Evolutionary conservation across 2,797 vertebrate species (phyloP).

Genomic region (Centropyge bicolor): DNA sequence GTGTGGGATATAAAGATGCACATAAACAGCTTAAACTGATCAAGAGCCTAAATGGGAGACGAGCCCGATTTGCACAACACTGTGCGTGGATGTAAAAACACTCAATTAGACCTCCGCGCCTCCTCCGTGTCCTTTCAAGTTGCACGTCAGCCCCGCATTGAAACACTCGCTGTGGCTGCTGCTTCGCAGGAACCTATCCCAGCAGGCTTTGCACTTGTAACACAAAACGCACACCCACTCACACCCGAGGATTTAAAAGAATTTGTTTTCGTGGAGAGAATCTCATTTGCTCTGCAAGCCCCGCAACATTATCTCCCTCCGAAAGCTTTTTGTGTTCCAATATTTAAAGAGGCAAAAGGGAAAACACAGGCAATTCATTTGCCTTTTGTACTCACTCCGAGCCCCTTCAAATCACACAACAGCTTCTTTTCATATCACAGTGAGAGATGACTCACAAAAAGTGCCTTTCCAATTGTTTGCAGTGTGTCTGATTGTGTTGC

Average conservation of each 20-base stretch:
- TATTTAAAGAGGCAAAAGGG: constrained; percentile 74
- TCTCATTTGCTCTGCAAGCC: constrained; percentile 68
- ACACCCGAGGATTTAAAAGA: constrained; percentile 67
- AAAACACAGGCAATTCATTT: constrained; percentile 62
- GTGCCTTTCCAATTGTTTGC: constrained; percentile 32
- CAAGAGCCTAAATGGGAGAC: constrained; percentile 47
- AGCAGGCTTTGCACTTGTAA: constrained; percentile 70
- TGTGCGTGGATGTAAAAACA: constrained; percentile 42
- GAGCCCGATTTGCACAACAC: constrained; percentile 48
- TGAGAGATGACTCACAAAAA: constrained; percentile 37
- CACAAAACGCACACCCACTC: constrained; percentile 74
- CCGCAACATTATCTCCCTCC: constrained; percentile 54
- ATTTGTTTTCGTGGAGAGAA: constrained; percentile 71
- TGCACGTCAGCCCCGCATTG: constrained; percentile 44
- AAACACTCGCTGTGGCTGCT: constrained; percentile 41
- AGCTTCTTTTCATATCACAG: constrained; percentile 27
- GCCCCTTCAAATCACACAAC: constrained; percentile 26
- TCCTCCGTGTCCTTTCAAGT: constrained; percentile 50
- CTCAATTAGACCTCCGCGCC: constrained; percentile 53
- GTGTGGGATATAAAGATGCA: constrained; percentile 43
- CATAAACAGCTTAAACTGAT: constrained; percentile 50
- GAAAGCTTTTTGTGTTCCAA: constrained; percentile 66
- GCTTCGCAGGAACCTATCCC: constrained; percentile 62
- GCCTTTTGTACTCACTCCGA: constrained; percentile 51
- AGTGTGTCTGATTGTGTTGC: constrained; percentile 18